These are phyloP conservation scores for Megalops cyprinoides DNA, from an alignment of 2,797 vertebrate genomes.

Conservation along the genomic window DNA sequence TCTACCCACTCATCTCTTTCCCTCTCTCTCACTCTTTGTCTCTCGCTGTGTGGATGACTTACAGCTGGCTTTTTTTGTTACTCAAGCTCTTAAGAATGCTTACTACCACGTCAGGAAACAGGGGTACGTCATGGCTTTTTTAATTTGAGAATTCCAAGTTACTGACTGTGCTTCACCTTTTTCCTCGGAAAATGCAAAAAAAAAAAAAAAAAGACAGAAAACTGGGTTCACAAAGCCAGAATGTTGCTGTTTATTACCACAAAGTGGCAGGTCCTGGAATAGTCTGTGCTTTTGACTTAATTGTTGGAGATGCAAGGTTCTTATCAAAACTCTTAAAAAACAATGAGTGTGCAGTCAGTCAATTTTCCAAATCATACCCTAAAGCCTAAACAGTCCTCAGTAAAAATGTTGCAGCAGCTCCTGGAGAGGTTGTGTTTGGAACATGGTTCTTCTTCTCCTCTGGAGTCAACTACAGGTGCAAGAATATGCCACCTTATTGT, in stretches of 20 bases:
- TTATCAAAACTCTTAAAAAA: too few species aligned
- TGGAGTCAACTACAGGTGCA: too few species aligned
- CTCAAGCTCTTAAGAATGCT: constrained; percentile 19
- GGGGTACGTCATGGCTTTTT: neutral
- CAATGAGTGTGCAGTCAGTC: too few species aligned
- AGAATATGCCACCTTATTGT: too few species aligned
- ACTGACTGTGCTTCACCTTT: neutral
- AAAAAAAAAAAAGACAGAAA: neutral
- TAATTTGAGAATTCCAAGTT: neutral
- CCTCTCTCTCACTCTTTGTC: neutral
- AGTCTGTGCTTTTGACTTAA: neutral
- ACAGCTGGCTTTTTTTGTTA: constrained; percentile 28
- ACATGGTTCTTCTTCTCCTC: too few species aligned
- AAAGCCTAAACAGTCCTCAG: too few species aligned
- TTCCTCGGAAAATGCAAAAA: neutral
- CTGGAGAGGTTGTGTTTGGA: too few species aligned
- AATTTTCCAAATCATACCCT: too few species aligned
- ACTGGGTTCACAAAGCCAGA: neutral
- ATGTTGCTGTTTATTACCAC: constrained; percentile 1
- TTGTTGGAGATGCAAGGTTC: neutral
- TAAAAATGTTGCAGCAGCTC: too few species aligned
- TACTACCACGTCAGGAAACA: neutral
- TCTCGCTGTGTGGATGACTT: neutral
- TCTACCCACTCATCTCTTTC: neutral
- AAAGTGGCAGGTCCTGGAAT: neutral